Evolutionary conservation across 1,140 invertebrate species (phyloP), one percentile per base, ranked within the genome.

Genomic region (Reticulitermes speratus): DNA sequence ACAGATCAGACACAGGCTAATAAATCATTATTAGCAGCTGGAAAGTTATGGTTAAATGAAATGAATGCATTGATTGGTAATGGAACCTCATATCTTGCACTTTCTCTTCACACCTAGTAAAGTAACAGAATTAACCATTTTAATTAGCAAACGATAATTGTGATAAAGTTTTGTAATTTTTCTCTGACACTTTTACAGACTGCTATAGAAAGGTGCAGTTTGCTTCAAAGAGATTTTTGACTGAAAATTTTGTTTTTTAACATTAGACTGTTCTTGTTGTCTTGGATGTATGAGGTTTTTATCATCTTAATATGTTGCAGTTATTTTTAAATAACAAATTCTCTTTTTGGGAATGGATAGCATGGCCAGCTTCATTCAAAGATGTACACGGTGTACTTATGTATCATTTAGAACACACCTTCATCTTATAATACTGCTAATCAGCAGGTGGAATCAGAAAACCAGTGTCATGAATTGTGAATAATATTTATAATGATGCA

Each of bases 151-250:
- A 75, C 52, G 59, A 44, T 55, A 59, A 84, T 82, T 87, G 55
- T 84, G 84, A 85, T 87, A 23, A 52, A 84, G 83, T 82, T 85
- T 38, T 84, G 82, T 85, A 87, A 82, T 84, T 87, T 84, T 86
- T 38, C 65, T 69, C 52, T 87, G 44, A 82, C 38, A 87, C 75
- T 85, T 82, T 87, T 86, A 85, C 86, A 89, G 88, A 83, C 87
- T 88, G 86, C 86, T 87, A 75, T 85, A 87, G 88, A 88, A 88
- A 88, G 88, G 89, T 89, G 89, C 89, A 89, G 89, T 89, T 89
- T 89, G 88, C 89, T 89, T 89, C 88, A 88, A 86, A 88, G 88
- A 88, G 85, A 84, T 88, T 81, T 86, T 52, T 86, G 32, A 55
- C 85, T 55, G 84, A 32, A 45, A 75, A 75, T 75, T 52, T 84